These are phyloP conservation scores for Pegoplata infirma DNA, from an alignment of 2,888 invertebrate genomes.

Conservation along the genomic window DNA sequence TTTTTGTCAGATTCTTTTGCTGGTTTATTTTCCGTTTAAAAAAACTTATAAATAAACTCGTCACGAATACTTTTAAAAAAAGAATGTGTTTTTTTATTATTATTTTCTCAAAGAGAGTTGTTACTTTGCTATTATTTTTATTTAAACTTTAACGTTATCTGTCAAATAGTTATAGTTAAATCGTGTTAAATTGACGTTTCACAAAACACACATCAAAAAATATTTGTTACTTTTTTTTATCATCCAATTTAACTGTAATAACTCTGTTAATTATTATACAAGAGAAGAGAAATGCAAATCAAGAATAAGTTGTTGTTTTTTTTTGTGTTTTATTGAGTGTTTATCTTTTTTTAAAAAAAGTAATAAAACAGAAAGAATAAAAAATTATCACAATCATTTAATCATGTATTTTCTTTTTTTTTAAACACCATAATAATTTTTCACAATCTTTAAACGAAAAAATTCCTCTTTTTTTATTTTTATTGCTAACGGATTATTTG, in stretches of 20 bases:
- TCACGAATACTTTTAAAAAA: slow-evolving; percentile 36
- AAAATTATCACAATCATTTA: slow-evolving; percentile 30
- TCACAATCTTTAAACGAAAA: background rate
- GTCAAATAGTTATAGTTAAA: slow-evolving; percentile 41
- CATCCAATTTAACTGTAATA: slow-evolving; percentile 36
- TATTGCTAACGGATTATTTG: background rate
- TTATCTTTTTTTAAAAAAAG: slow-evolving; percentile 3
- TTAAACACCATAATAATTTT: slow-evolving; percentile 1
- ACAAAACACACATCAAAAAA: slow-evolving; percentile 18
- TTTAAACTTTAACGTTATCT: slow-evolving; percentile 58
- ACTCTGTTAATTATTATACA: slow-evolving; percentile 27
- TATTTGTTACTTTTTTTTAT: slow-evolving; percentile 31
- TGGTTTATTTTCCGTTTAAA: slow-evolving; percentile 29
- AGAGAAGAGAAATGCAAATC: slow-evolving; percentile 45
- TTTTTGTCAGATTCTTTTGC: slow-evolving; percentile 29
- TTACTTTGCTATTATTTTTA: slow-evolving; percentile 32
- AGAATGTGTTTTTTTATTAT: slow-evolving; percentile 11
- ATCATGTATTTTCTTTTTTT: slow-evolving; percentile 18
- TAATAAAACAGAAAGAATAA: slow-evolving; percentile 10
- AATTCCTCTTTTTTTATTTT: slow-evolving; percentile 5
- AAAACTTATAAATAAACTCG: slow-evolving; percentile 57
- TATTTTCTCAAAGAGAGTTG: background rate
- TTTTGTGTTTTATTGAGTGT: slow-evolving; percentile 12
- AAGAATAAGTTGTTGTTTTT: slow-evolving; percentile 25
- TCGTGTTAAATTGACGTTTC: slow-evolving; percentile 40